Evolutionary conservation across 2,797 vertebrate genomes (phyloP).

Genomic region (Pantherophis vulpinus): DNA sequence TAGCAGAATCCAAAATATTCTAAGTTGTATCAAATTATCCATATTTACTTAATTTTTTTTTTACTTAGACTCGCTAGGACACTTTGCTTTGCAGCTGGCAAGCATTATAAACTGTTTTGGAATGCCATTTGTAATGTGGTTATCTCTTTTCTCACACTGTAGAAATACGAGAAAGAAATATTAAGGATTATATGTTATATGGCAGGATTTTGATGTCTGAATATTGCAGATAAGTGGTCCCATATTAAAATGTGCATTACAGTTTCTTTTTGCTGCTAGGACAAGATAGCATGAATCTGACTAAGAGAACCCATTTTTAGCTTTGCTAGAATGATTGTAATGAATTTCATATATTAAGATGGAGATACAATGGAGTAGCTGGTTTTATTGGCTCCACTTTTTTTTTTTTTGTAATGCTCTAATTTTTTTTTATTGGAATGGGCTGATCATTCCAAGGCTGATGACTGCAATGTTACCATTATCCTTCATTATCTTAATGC

Average conservation of each 20-base stretch:
- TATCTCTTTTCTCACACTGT: slow-evolving; percentile 17
- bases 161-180: background rate
- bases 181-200: slow-evolving; percentile 1
- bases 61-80: background rate
- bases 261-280: background rate
- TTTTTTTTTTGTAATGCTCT: background rate
- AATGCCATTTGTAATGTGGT: slow-evolving; percentile 6
- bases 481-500: background rate
- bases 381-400: background rate
- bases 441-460: background rate
- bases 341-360: slow-evolving; percentile 4
- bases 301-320: background rate
- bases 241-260: background rate
- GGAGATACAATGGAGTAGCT: background rate
- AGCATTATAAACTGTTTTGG: slow-evolving; percentile 20
- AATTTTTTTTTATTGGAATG: background rate
- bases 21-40: slow-evolving; percentile 8
- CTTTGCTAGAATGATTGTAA: background rate
- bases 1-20: background rate
- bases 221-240: background rate
- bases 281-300: slow-evolving; percentile 5
- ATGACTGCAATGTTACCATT: background rate
- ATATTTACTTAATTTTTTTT: accelerated
- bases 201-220: slow-evolving; percentile 8
- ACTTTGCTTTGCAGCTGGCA: background rate